Evolutionary conservation across 1,140 invertebrate genomes (phyloP), one percentile per base, ranked within the genome.

Genomic region (Brachionus rotundiformis): DNA sequence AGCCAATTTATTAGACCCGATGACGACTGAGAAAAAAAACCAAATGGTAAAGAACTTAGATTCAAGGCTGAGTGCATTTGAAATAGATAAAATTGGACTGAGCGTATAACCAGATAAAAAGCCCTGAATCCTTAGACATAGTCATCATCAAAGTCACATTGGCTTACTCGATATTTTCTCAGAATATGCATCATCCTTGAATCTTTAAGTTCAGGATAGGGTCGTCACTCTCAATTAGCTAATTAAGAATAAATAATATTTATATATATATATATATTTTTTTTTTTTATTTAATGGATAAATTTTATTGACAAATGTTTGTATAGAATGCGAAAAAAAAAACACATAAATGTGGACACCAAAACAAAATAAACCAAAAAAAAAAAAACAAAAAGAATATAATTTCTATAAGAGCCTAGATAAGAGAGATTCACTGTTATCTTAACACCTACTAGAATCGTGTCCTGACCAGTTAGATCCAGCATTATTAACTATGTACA

Each of bases 1-100:
- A 73, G 39, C 33, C 68, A 73, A 73, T 47, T 27, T 10, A n/a
- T 27, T 25, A 44, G 33, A 39, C 65, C 33, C 41, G 33, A 73
- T 73, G 68, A 73, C 63, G 63, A 68, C 63, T 29, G 11, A 8
- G 25, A 63, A 63, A 63, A 29, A 63, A 29, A n/a, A n/a, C n/a
- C n/a, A n/a, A n/a, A n/a, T n/a, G n/a, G 19, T n/a, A 54, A 63
- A 29, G 29, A 29, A 63, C 29, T 36, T 19, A 41, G 63, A 68
- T 68, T 68, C 63, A 68, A 68, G 63, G 63, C 63, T 68, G 63
- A 68, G 63, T 68, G 63, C 63, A 68, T 68, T 33, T 36, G 5
- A 33, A 39, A 39, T 39, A 39, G 13, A 39, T 39, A 25, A 49
- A 54, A 54, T 23, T 25, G 8, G 19, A 54, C 6, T 19, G 16